phyloP scores from a whole-genome alignment of 2,888 invertebrate genomes.

The Tyria jacobaeae region DNA sequence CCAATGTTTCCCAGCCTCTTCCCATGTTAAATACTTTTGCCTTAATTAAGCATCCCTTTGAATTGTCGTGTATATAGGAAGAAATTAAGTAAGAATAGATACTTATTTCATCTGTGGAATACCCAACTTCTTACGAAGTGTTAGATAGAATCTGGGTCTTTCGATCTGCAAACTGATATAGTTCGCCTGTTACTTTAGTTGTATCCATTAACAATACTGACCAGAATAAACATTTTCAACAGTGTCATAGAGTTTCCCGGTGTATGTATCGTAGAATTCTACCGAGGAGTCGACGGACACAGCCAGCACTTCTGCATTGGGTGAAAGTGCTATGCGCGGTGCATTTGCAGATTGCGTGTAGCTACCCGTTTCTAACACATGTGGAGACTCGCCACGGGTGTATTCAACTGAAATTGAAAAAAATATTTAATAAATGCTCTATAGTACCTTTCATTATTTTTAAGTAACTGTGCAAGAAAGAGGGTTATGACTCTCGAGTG shows the following conservation, averaged over 20 bases:
- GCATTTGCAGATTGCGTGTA: slow-evolving; percentile 86
- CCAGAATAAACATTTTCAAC: slow-evolving; percentile 89
- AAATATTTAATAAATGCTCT: slow-evolving; percentile 2
- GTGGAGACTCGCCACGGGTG: slow-evolving; percentile 92
- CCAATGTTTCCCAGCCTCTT: neutral
- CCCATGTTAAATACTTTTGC: neutral
- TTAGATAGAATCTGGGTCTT: neutral
- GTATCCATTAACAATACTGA: slow-evolving; percentile 51
- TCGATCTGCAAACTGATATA: neutral
- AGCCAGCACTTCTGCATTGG: slow-evolving; percentile 92
- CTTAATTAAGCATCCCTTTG: too few relatives aligned
- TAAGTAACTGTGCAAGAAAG: too few relatives aligned
- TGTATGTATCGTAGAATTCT: slow-evolving; percentile 90
- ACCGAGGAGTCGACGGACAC: slow-evolving; percentile 89
- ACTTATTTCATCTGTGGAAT: too few relatives aligned
- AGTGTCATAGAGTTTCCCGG: slow-evolving; percentile 88
- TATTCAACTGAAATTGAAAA: slow-evolving; percentile 89
- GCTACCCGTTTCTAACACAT: slow-evolving; percentile 88
- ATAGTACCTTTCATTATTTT: too few relatives aligned
- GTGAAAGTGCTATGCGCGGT: slow-evolving; percentile 90
- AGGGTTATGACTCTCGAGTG: too few relatives aligned
- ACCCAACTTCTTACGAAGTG: too few relatives aligned
- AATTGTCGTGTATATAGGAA: neutral
- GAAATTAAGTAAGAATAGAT: neutral
- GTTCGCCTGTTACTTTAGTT: neutral